Conservation (phyloP, 2,113 vertebrate species). For the human (Homo sapiens) region DNA sequence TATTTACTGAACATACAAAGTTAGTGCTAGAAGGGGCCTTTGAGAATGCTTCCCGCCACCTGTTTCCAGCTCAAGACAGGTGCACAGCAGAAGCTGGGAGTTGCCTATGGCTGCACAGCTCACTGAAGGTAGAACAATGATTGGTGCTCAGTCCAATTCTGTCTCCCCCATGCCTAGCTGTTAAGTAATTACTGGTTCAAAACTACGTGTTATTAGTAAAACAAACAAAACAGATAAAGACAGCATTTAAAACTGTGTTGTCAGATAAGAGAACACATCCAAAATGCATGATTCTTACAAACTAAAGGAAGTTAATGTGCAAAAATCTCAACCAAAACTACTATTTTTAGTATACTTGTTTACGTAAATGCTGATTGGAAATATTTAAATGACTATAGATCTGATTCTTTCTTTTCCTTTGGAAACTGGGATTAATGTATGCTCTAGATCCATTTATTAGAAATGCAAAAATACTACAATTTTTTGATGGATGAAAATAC, state of each 20-base stretch:
- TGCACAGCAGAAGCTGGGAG: not conserved
- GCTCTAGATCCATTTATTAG: not conserved
- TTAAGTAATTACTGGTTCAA: not conserved
- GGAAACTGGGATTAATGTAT: not conserved
- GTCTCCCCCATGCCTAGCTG: not conserved
- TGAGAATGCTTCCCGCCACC: not conserved
- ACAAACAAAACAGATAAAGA: not conserved
- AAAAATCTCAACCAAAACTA: not conserved
- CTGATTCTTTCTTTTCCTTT: not conserved
- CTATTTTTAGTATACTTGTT: not conserved
- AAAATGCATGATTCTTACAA: not conserved
- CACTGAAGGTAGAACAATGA: not conserved
- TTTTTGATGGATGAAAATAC: not conserved
- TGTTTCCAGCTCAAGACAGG: not conserved
- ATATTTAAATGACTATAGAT: not conserved
- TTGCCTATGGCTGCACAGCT: not conserved
- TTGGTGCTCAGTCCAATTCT: not conserved
- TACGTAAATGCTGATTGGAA: not conserved
- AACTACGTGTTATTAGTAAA: not conserved
- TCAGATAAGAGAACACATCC: not conserved
- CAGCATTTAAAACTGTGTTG: not conserved
- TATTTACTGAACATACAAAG: not conserved
- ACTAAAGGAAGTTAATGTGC: not conserved
- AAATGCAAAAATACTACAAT: not conserved
- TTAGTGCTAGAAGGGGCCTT: not conserved